A percentile compares a stretch with the other conserved stretches of the same genome.
phyloP scores from a whole-genome alignment of 2,888 invertebrate genomes.

The Diarsia dahlii region DNA sequence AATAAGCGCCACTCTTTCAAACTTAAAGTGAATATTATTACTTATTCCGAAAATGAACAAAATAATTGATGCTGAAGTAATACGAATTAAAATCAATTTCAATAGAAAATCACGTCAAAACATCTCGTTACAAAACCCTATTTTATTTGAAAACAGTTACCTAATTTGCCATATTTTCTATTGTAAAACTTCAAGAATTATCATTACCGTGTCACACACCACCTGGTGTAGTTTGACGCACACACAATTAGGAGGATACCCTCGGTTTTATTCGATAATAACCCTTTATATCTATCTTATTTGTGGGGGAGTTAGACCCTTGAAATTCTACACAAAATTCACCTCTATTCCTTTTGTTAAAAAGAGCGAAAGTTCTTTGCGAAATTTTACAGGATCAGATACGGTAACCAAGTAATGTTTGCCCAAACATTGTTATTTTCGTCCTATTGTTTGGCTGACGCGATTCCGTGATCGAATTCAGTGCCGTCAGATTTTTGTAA shows the following conservation, averaged over 20 bases:
- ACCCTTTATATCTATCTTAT: slow-evolving; percentile 75
- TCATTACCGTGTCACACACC: slow-evolving; percentile 68
- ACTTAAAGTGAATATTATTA: not conserved
- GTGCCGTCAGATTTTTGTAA: slow-evolving; percentile 81
- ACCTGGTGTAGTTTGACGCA: slow-evolving; percentile 68
- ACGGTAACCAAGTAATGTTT: slow-evolving; percentile 70
- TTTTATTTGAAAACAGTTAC: slow-evolving; percentile 51
- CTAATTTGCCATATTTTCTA: slow-evolving; percentile 58
- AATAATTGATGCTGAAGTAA: slow-evolving; percentile 38
- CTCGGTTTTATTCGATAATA: slow-evolving; percentile 70
- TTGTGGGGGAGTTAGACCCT: slow-evolving; percentile 69
- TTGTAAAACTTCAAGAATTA: slow-evolving; percentile 62
- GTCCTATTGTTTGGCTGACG: slow-evolving; percentile 73
- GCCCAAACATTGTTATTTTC: slow-evolving; percentile 77
- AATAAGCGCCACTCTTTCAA: not conserved
- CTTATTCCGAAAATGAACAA: not conserved
- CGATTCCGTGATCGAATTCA: slow-evolving; percentile 79
- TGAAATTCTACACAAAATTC: slow-evolving; percentile 34
- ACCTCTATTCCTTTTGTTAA: slow-evolving; percentile 27
- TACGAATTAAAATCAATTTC: slow-evolving; percentile 35
- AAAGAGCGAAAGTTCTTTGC: slow-evolving; percentile 34
- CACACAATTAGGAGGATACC: slow-evolving; percentile 65
- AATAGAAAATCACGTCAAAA: slow-evolving; percentile 49
- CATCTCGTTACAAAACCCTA: slow-evolving; percentile 32
- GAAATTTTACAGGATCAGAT: slow-evolving; percentile 55